phyloP scores from a whole-genome alignment of 2,888 invertebrate species.

The Adelphocoris suturalis region DNA sequence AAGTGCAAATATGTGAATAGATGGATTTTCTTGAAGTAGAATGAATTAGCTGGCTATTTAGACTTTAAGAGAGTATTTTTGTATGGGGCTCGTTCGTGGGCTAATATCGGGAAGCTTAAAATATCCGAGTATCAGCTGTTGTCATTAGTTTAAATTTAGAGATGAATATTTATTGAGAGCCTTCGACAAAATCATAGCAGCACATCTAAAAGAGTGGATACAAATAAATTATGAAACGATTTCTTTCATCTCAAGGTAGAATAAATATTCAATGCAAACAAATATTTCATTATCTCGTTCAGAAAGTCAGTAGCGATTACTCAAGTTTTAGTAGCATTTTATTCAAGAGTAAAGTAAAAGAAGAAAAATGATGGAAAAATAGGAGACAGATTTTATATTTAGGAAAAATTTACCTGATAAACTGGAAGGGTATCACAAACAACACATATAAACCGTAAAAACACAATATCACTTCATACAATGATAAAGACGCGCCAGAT shows the following conservation, averaged over 20 bases:
- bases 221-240: not conserved
- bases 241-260: too few relatives aligned
- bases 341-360: too few relatives aligned
- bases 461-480: not conserved
- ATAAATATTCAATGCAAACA: too few relatives aligned
- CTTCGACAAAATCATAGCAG: not conserved
- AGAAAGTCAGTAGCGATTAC: too few relatives aligned
- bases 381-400: not conserved
- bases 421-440: not conserved
- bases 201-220: not conserved
- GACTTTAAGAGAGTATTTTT: slow-evolving; percentile 1
- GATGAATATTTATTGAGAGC: not conserved
- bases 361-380: too few relatives aligned
- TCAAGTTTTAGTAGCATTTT: too few relatives aligned
- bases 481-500: slow-evolving; percentile 3
- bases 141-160: slow-evolving; percentile 32
- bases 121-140: slow-evolving; percentile 23
- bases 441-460: slow-evolving; percentile 1
- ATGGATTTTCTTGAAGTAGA: not conserved
- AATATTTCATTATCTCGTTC: too few relatives aligned
- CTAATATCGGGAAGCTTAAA: slow-evolving; percentile 12
- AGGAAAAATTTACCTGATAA: not conserved
- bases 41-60: not conserved
- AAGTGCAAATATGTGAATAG: too few relatives aligned
- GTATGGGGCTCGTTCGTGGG: not conserved